Evolutionary conservation across 2,113 vertebrate species (phyloP).

Genomic region (Eurystomus gularis): DNA sequence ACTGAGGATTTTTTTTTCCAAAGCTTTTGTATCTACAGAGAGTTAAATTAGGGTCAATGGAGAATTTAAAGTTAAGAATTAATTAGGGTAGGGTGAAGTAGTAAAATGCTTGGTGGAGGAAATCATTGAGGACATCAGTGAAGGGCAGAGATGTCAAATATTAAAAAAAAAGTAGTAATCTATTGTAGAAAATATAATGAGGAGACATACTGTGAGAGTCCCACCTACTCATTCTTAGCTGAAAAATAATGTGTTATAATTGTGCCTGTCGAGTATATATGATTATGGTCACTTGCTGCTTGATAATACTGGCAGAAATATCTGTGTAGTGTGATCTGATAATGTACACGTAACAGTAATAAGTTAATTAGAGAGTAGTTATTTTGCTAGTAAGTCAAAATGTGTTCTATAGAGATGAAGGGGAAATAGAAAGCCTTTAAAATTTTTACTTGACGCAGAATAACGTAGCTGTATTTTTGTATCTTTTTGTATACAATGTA

Average conservation of each 20-base stretch:
- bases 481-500: too few species aligned
- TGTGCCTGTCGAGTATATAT: neutral
- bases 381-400: neutral
- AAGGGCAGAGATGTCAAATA: conserved; percentile 37
- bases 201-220: neutral
- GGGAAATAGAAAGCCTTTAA: neutral
- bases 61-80: conserved; percentile 34
- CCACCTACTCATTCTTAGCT: neutral
- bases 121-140: neutral
- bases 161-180: neutral
- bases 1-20: neutral
- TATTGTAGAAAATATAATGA: neutral
- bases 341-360: neutral
- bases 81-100: conserved; percentile 17
- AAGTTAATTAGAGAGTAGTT: neutral
- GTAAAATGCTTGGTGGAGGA: neutral
- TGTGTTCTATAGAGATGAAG: neutral
- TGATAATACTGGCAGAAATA: neutral
- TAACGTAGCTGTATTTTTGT: neutral
- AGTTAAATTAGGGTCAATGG: neutral
- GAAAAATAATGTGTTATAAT: conserved; percentile 5
- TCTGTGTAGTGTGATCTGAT: neutral
- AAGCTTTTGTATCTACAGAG: neutral
- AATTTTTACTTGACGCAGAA: neutral
- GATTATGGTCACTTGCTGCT: neutral